Evolutionary conservation across 2,113 vertebrate species (phyloP), one percentile per base, ranked within the genome.

Genomic region (Arvicanthis niloticus): DNA sequence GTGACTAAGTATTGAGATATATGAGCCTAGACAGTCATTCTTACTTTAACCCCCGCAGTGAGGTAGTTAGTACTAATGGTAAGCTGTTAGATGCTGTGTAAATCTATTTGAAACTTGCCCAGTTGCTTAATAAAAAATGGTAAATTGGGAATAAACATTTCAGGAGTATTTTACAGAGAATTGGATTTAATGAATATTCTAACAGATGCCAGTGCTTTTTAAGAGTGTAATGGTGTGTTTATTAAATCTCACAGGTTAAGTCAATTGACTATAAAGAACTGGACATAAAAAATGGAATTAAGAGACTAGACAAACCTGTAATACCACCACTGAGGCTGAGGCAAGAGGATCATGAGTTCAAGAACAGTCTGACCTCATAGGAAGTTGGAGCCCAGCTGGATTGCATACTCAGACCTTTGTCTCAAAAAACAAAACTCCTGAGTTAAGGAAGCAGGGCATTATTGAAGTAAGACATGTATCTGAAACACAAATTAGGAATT

Each of bases 401-500:
- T 22, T 84, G n/a, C n/a, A 29, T 29, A 60, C 11, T 40, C 12
- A 62, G 11, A 84, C 12, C 81, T 24, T 84, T 42, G 22, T 65
- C 82, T 65, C 58, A 84, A 42, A 40, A 85, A 86, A 48, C 29
- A 92, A 94, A 91, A 82, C 48, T 58, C 56, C 51, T 56, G 34
- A 91, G 56, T 84, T 60, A 84, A 84, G 51, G 17, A 58, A 67
- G 60, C 82, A 86, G 42, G 29, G 73, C 16, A 0, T 88, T 84
- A 91, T 24, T 53, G n/a, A 58, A 91, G 78, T 16, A 60, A 95
- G 48, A 56, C 56, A 24, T 16, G 37, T 26, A 62, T 67, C 93
- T 95, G 86, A 95, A 95, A 67, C 65, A 81, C 76, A 91, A 88
- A 75, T 7, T 58, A 85, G 70, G 37, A 86, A 86, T 89, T 86